Percentiles rank a stretch among this genome's conserved stretches.
phyloP scores from a whole-genome alignment of 2,888 invertebrate genomes.

The Polyommatus iphigenia region DNA sequence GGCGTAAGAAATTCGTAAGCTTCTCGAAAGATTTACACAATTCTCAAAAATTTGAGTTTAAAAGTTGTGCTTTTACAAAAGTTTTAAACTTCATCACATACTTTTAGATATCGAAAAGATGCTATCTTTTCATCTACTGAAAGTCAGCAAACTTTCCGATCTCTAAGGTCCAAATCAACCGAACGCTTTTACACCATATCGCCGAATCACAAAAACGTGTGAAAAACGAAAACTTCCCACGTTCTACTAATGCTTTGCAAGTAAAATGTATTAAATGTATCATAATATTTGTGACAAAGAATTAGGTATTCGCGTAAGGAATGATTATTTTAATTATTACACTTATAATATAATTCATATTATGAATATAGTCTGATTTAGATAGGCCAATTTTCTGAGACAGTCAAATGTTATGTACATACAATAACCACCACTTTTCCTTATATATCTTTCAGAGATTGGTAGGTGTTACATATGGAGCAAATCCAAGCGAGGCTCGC shows the following conservation, averaged over 20 bases:
- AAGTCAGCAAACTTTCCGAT: neutral
- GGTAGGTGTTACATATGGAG: too few relatives aligned
- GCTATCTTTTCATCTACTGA: neutral
- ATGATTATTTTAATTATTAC: neutral
- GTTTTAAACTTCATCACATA: neutral
- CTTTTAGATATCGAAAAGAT: neutral
- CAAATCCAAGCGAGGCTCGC: too few relatives aligned
- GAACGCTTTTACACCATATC: neutral
- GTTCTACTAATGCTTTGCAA: neutral
- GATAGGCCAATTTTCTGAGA: too few relatives aligned
- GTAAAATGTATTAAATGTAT: neutral
- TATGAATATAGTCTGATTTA: too few relatives aligned
- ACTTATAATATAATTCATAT: too few relatives aligned
- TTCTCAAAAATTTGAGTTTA: neutral
- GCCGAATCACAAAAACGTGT: conserved; percentile 5
- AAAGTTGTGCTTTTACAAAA: neutral
- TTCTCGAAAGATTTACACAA: neutral
- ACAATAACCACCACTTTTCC: too few relatives aligned
- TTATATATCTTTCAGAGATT: too few relatives aligned
- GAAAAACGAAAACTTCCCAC: conserved; percentile 14
- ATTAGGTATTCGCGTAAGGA: neutral
- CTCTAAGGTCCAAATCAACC: conserved; percentile 1
- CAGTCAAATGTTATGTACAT: too few relatives aligned
- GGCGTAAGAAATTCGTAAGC: too few relatives aligned
- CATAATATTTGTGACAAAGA: neutral